A percentile compares a stretch with the other conserved stretches of the same genome.
phyloP scores from a whole-genome alignment of 2,888 invertebrate species.

The Halictus quadricinctus region DNA sequence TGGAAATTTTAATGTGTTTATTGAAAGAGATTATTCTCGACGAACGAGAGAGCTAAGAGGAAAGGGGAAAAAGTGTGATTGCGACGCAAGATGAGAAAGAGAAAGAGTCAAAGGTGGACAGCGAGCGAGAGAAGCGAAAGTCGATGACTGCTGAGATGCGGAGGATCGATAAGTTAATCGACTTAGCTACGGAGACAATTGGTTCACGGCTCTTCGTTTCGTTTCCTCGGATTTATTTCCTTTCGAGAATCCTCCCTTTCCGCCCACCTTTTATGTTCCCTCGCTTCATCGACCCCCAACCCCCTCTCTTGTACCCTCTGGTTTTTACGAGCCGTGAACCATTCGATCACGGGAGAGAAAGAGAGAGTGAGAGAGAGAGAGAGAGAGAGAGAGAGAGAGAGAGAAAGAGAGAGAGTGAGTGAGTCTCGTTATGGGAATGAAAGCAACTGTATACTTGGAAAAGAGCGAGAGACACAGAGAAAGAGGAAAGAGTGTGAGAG shows the following conservation, averaged over 20 bases:
- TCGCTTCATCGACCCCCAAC: not conserved
- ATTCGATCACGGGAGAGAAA: slow-evolving; percentile 55
- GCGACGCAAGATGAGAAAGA: not conserved
- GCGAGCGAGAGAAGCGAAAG: slow-evolving; percentile 17
- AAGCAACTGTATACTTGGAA: slow-evolving; percentile 28
- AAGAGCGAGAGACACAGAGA: slow-evolving; percentile 17
- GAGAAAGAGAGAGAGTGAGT: slow-evolving; percentile 42
- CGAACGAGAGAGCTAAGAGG: slow-evolving; percentile 16
- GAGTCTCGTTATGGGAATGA: slow-evolving; percentile 45
- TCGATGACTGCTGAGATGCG: slow-evolving; percentile 39
- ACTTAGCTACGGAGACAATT: slow-evolving; percentile 55
- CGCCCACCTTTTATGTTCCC: not conserved
- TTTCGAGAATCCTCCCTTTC: not conserved
- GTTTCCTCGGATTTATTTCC: slow-evolving; percentile 20
- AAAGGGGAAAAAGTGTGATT: not conserved
- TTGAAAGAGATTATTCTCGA: slow-evolving; percentile 15
- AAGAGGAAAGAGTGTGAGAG: not conserved
- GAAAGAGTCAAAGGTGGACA: not conserved
- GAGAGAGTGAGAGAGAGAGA: slow-evolving; percentile 43
- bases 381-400: slow-evolving; percentile 21
- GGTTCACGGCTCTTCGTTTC: slow-evolving; percentile 62
- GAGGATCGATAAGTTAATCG: slow-evolving; percentile 46
- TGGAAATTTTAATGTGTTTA: not conserved
- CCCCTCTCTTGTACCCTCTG: not conserved
- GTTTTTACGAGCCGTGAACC: slow-evolving; percentile 63